Percentiles rank a stretch among this genome's conserved stretches.
phyloP scores from a whole-genome alignment of 2,113 vertebrate genomes.

The Ameiurus melas region DNA sequence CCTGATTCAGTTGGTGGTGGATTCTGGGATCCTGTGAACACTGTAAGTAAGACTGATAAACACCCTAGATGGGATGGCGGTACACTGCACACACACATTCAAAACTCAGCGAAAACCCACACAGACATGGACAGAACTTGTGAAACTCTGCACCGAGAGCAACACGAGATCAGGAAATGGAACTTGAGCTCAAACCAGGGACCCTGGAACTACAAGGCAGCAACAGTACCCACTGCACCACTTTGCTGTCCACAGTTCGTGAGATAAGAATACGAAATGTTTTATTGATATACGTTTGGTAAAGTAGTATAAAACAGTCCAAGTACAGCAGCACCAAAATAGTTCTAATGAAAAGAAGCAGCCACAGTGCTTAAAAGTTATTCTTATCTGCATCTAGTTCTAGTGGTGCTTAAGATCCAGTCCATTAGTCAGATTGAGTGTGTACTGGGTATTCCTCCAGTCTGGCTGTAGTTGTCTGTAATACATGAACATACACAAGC shows the following conservation, averaged over 20 bases:
- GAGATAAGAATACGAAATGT: background rate
- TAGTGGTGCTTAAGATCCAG: background rate
- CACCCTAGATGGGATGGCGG: background rate
- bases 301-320: background rate
- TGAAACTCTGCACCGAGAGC: background rate
- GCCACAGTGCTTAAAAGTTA: background rate
- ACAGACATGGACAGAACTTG: background rate
- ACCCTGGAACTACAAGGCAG: background rate
- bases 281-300: background rate
- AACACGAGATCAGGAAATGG: background rate
- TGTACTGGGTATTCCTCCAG: background rate
- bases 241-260: background rate
- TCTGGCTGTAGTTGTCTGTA: background rate
- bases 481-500: background rate
- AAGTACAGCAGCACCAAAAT: background rate
- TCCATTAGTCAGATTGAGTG: background rate
- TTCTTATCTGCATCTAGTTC: background rate
- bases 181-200: background rate
- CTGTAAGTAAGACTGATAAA: background rate
- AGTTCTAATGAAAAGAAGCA: background rate
- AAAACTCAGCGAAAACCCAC: background rate
- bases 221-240: background rate
- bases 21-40: background rate
- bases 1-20: background rate
- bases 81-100: background rate